These are phyloP conservation scores for Sarcoramphus papa DNA, from an alignment of 2,797 vertebrate genomes.

Conservation along the genomic window DNA sequence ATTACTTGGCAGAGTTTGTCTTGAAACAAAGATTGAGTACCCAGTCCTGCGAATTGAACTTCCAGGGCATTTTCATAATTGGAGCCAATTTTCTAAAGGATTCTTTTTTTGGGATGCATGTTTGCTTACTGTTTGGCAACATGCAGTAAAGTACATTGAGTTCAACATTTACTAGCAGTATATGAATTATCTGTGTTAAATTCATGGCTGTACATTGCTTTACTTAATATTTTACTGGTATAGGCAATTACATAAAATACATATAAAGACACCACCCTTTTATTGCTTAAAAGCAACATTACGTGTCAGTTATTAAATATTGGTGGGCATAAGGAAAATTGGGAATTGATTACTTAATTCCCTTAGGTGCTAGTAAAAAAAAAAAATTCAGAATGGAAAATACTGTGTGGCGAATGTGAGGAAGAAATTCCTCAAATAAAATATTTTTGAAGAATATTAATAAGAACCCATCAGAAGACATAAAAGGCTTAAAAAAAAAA, in stretches of 20 bases:
- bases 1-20: not conserved
- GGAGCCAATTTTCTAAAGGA: not conserved
- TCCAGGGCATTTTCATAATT: not conserved
- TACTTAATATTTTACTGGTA: not conserved
- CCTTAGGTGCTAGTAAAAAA: not conserved
- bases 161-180: accelerated
- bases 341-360: not conserved
- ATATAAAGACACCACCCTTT: not conserved
- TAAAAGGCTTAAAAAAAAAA: not conserved
- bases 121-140: not conserved
- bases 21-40: not conserved
- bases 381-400: not conserved
- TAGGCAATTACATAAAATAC: not conserved
- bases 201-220: not conserved
- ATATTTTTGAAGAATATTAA: not conserved
- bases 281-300: not conserved
- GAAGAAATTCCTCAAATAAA: not conserved
- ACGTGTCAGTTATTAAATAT: not conserved
- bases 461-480: not conserved
- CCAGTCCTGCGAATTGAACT: not conserved
- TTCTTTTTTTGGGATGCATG: accelerated
- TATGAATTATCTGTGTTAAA: not conserved
- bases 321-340: not conserved
- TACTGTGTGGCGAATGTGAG: not conserved
- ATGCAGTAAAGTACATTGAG: not conserved